Percentiles rank a stretch among this genome's conserved stretches.
phyloP scores from a whole-genome alignment of 2,113 vertebrate genomes.

The Cyprinus carpio region DNA sequence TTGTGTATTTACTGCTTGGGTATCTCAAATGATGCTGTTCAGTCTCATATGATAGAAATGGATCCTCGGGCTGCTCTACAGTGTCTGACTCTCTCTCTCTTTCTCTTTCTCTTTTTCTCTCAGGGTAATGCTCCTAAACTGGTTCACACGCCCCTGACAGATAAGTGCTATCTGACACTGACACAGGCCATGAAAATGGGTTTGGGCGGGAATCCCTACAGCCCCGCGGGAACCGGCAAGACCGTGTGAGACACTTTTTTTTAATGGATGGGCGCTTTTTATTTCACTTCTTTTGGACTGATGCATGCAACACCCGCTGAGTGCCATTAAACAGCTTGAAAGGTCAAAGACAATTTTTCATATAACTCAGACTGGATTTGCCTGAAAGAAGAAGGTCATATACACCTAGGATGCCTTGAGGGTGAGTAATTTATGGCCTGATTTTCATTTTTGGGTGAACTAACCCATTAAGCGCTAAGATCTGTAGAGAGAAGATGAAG shows the following conservation, averaged over 20 bases:
- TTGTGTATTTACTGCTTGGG: background rate
- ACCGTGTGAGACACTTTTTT: no score
- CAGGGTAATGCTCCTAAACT: slow-evolving; percentile 95
- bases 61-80: background rate
- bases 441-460: no score
- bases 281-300: no score
- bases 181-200: slow-evolving; percentile 98
- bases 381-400: no score
- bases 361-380: no score
- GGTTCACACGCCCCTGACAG: slow-evolving; percentile 94
- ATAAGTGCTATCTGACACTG: slow-evolving; percentile 96
- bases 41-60: background rate
- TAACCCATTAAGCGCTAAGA: no score
- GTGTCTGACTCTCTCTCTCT: background rate
- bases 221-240: slow-evolving; percentile 96
- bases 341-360: no score
- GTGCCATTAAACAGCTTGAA: no score
- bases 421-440: no score
- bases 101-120: slow-evolving; percentile 9
- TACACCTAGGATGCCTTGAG: no score
- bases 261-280: no score
- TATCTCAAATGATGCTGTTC: background rate
- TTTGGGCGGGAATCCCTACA: slow-evolving; percentile 95
- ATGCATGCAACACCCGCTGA: no score
- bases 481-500: slow-evolving; percentile 82